phyloP scores from a whole-genome alignment of 2,888 invertebrate species.

The Aromia moschata region DNA sequence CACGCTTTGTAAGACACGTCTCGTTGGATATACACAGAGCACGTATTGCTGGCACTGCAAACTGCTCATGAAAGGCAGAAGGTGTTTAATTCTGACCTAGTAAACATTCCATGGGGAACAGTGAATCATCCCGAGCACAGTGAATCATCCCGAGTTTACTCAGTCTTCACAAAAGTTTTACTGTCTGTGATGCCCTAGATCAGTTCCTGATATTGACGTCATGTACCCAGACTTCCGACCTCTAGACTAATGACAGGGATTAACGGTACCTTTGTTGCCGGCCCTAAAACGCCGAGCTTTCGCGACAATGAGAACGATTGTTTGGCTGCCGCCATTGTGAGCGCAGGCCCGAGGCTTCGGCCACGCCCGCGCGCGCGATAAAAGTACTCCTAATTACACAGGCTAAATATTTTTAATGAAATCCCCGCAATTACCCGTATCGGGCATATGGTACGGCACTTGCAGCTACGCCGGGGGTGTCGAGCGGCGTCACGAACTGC shows the following conservation, averaged over 20 bases:
- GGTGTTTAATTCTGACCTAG: too few relatives aligned
- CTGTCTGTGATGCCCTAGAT: too few relatives aligned
- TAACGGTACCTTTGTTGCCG: conserved; percentile 51
- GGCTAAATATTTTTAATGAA: conserved; percentile 54
- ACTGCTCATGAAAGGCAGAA: too few relatives aligned
- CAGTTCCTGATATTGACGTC: too few relatives aligned
- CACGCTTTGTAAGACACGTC: too few relatives aligned
- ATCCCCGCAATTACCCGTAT: conserved; percentile 53
- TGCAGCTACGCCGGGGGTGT: conserved; percentile 57
- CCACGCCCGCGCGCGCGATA: conserved; percentile 50
- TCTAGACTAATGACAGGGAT: conserved; percentile 54
- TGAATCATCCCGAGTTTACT: too few relatives aligned
- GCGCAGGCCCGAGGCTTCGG: conserved; percentile 47
- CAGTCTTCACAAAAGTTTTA: too few relatives aligned
- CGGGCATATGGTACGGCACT: conserved; percentile 56
- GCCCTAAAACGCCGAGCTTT: conserved; percentile 47
- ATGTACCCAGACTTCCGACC: too few relatives aligned
- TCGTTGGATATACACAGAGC: too few relatives aligned
- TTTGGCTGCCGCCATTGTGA: conserved; percentile 56
- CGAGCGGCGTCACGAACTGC: conserved; percentile 45
- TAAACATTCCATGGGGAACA: too few relatives aligned
- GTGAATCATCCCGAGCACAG: too few relatives aligned
- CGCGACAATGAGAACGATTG: conserved; percentile 58
- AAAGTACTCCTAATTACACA: conserved; percentile 57
- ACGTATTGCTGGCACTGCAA: too few relatives aligned